Conservation (phyloP, 2,797 vertebrate species). For the Lepilemur ruficaudatus region DNA sequence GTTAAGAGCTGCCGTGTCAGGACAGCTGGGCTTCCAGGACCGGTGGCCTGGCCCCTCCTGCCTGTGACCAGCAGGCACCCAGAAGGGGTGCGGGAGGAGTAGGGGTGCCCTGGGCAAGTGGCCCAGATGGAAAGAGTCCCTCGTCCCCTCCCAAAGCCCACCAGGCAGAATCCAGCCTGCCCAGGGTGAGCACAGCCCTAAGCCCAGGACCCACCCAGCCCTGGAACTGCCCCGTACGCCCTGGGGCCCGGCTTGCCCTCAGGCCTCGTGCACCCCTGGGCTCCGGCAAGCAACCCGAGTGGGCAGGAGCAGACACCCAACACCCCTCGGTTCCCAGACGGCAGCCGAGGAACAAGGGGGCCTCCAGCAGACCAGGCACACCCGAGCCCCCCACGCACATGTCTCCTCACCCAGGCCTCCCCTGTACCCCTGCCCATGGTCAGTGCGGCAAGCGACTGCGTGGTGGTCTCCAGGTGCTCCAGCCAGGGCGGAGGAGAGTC, state of each 20-base stretch:
- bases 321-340: background rate
- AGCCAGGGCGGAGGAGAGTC: background rate
- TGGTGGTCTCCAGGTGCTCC: background rate
- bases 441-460: background rate
- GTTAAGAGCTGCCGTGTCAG: too few relatives aligned
- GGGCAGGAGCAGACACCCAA: background rate
- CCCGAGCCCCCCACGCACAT: background rate
- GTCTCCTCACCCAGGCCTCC: background rate
- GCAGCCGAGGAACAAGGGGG: background rate
- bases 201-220: too few relatives aligned
- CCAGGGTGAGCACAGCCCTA: fast-evolving
- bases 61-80: background rate
- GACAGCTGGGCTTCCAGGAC: background rate
- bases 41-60: background rate
- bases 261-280: fast-evolving
- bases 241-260: background rate
- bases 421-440: background rate
- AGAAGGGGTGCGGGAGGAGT: background rate
- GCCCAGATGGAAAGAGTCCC: background rate
- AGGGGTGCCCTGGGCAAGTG: background rate
- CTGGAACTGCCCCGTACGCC: background rate
- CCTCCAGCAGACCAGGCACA: background rate
- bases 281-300: fast-evolving
- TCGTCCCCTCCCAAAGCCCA: background rate
- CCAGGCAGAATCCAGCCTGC: background rate